These are phyloP conservation scores for Origma solitaria DNA, from an alignment of 2,113 vertebrate genomes.

Conservation along the genomic window DNA sequence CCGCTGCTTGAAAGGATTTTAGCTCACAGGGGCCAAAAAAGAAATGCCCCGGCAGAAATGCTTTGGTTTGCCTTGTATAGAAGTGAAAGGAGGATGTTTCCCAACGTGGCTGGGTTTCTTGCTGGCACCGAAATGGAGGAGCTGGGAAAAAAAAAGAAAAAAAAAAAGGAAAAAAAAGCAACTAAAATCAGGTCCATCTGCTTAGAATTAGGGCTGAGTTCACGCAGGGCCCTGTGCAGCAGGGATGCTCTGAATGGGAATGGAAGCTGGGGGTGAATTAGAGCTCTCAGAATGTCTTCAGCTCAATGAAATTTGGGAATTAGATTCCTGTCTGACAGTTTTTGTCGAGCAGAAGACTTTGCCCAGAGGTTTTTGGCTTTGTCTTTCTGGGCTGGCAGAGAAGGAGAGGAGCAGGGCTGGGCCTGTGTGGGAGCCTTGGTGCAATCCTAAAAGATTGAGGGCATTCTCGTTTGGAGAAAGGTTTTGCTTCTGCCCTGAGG, in stretches of 20 bases:
- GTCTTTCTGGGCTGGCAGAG: not conserved
- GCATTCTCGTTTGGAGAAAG: not conserved
- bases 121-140: slow-evolving; percentile 10
- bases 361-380: not conserved
- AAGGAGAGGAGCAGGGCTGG: not conserved
- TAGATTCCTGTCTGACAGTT: not conserved
- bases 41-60: not conserved
- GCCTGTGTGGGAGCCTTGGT: not conserved
- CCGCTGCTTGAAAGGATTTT: not conserved
- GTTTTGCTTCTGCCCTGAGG: not conserved
- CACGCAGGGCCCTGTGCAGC: not conserved
- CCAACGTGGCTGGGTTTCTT: not conserved
- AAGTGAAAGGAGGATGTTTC: slow-evolving; percentile 29
- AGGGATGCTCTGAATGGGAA: not conserved
- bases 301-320: not conserved
- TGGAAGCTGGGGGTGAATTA: not conserved
- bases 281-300: not conserved
- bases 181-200: slow-evolving; percentile 41
- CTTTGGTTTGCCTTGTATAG: slow-evolving; percentile 55
- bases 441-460: not conserved
- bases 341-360: not conserved
- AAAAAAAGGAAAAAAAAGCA: not conserved
- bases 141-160: not conserved
- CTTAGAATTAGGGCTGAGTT: slow-evolving; percentile 23
- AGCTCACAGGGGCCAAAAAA: not conserved